Evolutionary conservation across 1,140 invertebrate species (phyloP), one percentile per base, ranked within the genome.

Genomic region (Eriosoma lanigerum): DNA sequence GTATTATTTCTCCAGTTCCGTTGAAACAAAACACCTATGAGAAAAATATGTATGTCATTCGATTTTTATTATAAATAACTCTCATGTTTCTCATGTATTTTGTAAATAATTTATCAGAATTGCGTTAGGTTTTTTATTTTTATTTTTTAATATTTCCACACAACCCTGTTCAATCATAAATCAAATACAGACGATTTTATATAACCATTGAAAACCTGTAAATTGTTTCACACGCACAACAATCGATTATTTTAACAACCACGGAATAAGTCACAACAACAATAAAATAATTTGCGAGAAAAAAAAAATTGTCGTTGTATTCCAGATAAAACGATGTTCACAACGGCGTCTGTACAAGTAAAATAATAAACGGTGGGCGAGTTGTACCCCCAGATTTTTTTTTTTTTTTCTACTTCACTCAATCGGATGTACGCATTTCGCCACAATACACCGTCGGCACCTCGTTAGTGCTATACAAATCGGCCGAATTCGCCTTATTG

Each of bases 381-480:
- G 32, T 38, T 8, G 32, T 38, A 38, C 32, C 32, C 32, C 32
- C 32, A 38, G 3, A 38, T 38, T 38, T 38, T 38, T 38, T 8
- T 38, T 38, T 38, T 4, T 38, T 38, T 38, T 38, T 38, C 32
- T 38, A 3, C 8, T 8, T 38, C 32, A 4, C 32, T 38, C 32
- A 8, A 8, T 38, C 32, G 32, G 32, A 38, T 38, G n/a, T 21
- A 6, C 17, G 26, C 60, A 26, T 17, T 66, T 12, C 3, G 15
- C n/a, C 1, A 32, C 32, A 46, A 6, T 21, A 17, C 3, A 52
- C 17, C 52, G 72, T 19, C 72, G 48, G 50, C 73, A 58, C 54
- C 73, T 76, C 73, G 73, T 76, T 58, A 58, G 54, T 29, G 73
- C 26, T 56, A 38, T 54, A 76, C 73, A 58, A 58, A 76, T 58